A percentile compares a stretch with the other conserved stretches of the same genome.
phyloP scores from a whole-genome alignment of 2,888 invertebrate species.

The Endotricha flammealis region DNA sequence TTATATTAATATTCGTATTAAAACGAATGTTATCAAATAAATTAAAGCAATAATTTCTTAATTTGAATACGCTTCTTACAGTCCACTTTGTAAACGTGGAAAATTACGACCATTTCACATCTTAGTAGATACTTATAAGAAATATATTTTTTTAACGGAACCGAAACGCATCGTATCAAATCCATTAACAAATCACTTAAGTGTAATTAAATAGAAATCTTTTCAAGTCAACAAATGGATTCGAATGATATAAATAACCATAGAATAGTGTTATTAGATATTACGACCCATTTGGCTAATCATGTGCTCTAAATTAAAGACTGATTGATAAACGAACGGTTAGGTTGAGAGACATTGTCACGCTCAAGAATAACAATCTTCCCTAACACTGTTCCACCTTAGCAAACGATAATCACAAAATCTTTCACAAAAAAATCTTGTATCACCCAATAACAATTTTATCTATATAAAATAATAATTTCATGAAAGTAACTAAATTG shows the following conservation, averaged over 20 bases:
- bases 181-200: constrained; percentile 50
- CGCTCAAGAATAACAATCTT: constrained; percentile 45
- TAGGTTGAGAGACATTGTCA: constrained; percentile 30
- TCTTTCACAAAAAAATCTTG: constrained; percentile 38
- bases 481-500: constrained; percentile 66
- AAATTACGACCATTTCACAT: constrained; percentile 43
- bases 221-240: constrained; percentile 31
- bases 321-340: not conserved
- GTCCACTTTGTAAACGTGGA: constrained; percentile 37
- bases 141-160: constrained; percentile 36
- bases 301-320: constrained; percentile 11
- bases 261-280: constrained; percentile 30
- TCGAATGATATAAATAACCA: constrained; percentile 27
- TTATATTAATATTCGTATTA: constrained; percentile 19
- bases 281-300: constrained; percentile 24
- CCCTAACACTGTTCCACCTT: constrained; percentile 75
- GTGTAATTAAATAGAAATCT: constrained; percentile 47
- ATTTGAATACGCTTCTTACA: constrained; percentile 39
- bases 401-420: constrained; percentile 59
- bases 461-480: constrained; percentile 59
- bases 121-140: constrained; percentile 32
- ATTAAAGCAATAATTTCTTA: constrained; percentile 37
- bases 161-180: constrained; percentile 28
- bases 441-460: constrained; percentile 41
- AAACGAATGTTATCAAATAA: constrained; percentile 21